Base-by-base conservation (phyloP, 2,888 invertebrate genomes). In the Theodoxus fluviatilis region DNA sequence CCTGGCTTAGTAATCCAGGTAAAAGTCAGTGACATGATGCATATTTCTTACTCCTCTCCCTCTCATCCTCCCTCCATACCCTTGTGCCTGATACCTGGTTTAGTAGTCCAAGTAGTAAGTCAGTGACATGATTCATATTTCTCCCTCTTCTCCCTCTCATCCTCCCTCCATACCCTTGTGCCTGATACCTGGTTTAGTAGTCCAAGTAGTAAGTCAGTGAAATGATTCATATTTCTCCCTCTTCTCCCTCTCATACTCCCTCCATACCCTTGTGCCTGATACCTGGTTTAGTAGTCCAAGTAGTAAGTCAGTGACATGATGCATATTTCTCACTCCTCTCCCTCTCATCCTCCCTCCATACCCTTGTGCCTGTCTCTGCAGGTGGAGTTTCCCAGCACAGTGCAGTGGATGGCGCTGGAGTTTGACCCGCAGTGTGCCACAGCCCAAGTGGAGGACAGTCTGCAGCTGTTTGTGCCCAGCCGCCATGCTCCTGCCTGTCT, bases 401-500 rank as follows among this genome's bases (percentile, higher is more conserved):
- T 98, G 0, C 93, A 94, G 76, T 97, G 97, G 94, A 90, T 98
- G 83, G 93, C 94, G 18, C 88, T 98, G 4, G 96, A 98, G 88
- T 97, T 98, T 88, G 97, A 97, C 85, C 91, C 93, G 0, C 92
- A 93, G 73, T 96, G 96, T 86, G 92, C 95, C 67, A 97, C 97
- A 0, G 94, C 94, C 1, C 98, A 96, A 88, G 92, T 94, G 0
- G 98, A 98, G 88, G 98, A 98, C 88, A 92, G 93, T 22, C 85
- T 90, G 1, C 89, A 89, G 80, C 83, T 90, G 55, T 89, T 87
- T 78, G 85, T 89, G 55, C 88, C 88, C 0, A n/a, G n/a, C n/a
- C n/a, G n/a, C n/a, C n/a, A n/a, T n/a, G n/a, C n/a, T 37, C 74
- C 74, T 47, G 79, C 81, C 37, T 73, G 74, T 65, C 68, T 7